Conservation (phyloP, 2,113 vertebrate species). For the Merops nubicus region DNA sequence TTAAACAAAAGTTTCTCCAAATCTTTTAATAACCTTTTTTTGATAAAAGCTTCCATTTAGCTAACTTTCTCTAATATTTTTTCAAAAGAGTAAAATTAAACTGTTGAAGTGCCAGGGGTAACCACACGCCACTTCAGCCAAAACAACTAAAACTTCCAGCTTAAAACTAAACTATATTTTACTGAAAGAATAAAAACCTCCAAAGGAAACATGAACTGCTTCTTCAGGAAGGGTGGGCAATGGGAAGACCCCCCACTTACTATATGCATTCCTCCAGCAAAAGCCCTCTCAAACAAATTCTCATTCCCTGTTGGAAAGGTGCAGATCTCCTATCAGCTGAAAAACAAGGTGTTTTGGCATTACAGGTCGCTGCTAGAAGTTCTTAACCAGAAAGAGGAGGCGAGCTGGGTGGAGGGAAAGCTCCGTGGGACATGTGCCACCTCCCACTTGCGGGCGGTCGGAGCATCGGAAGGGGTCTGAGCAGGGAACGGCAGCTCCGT, state of each 20-base stretch:
- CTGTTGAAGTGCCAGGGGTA: background rate
- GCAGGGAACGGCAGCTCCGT: rapidly evolving
- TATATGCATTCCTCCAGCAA: background rate
- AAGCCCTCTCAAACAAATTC: background rate
- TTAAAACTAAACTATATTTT: background rate
- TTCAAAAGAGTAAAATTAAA: background rate
- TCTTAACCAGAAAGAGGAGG: background rate
- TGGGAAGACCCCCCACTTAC: background rate
- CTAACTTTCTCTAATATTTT: background rate
- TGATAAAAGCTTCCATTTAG: slow-evolving; percentile 18
- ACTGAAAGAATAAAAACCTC: background rate
- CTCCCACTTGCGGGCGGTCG: background rate
- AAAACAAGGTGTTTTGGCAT: background rate
- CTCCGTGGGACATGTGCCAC: background rate
- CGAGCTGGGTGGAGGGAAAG: background rate
- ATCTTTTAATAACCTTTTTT: background rate
- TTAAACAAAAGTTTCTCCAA: background rate
- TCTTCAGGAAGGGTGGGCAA: background rate
- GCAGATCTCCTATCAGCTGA: background rate
- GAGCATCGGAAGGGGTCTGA: background rate
- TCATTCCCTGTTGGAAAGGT: background rate
- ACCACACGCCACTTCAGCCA: background rate
- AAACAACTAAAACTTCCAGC: background rate
- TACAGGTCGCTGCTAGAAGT: background rate
- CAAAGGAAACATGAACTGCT: background rate